Percentiles rank a stretch among this genome's conserved stretches.
phyloP scores from a whole-genome alignment of 2,113 vertebrate species.

The Agelaius tricolor region DNA sequence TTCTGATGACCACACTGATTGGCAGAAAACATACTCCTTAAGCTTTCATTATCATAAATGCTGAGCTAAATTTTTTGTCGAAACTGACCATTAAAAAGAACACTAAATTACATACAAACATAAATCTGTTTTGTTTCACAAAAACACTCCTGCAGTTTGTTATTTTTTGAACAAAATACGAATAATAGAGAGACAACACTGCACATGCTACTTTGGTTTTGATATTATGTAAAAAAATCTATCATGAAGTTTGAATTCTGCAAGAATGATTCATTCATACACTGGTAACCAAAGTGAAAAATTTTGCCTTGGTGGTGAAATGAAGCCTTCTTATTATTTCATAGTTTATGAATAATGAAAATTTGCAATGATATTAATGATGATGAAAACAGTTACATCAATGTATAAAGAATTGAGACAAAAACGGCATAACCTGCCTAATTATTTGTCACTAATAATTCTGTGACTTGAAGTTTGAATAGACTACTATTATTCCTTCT shows the following conservation, averaged over 20 bases:
- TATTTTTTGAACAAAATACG: background rate
- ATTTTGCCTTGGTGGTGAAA: background rate
- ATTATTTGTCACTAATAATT: background rate
- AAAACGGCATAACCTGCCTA: background rate
- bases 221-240: background rate
- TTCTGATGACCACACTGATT: background rate
- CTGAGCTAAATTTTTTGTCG: background rate
- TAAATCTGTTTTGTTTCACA: background rate
- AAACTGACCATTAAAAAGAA: background rate
- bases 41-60: background rate
- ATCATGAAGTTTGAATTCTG: background rate
- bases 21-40: background rate
- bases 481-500: background rate
- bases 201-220: background rate
- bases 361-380: background rate
- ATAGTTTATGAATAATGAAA: background rate
- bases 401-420: background rate
- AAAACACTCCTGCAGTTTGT: background rate
- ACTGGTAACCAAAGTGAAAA: background rate
- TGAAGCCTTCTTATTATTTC: background rate
- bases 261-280: background rate
- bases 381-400: background rate
- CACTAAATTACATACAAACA: background rate
- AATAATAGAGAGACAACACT: background rate
- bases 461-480: background rate